Conservation (phyloP, 2,888 invertebrate species). For the Gortyna flavago region DNA sequence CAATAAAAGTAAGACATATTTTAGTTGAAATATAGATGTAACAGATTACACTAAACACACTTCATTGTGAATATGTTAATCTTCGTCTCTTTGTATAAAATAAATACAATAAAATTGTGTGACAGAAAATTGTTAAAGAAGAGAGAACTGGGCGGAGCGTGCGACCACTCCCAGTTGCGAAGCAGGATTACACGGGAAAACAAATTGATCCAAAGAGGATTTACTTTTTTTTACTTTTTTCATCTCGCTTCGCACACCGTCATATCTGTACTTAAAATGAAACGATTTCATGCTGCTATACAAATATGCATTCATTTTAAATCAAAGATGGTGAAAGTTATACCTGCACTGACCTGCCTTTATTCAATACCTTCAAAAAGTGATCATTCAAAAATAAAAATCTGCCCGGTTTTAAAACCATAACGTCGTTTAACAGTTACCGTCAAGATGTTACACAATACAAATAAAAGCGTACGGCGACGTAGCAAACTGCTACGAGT, state of each 20-base stretch:
- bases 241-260: constrained; percentile 53
- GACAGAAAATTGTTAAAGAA: constrained; percentile 66
- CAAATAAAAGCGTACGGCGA: neutral
- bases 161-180: constrained; percentile 74
- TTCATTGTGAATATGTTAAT: neutral
- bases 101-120: constrained; percentile 42
- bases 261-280: constrained; percentile 49
- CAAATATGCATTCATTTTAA: constrained; percentile 10
- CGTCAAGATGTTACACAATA: no score
- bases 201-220: constrained; percentile 76
- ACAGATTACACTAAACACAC: neutral
- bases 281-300: constrained; percentile 13
- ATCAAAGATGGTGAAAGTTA: neutral
- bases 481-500: constrained; percentile 5
- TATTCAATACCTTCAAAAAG: constrained; percentile 2
- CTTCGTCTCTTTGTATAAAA: neutral
- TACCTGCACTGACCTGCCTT: neutral
- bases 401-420: neutral
- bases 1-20: neutral
- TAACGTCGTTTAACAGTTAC: neutral
- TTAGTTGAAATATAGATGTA: neutral
- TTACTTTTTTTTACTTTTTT: constrained; percentile 70
- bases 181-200: constrained; percentile 73
- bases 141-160: constrained; percentile 71
- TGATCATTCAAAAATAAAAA: neutral